Evolutionary conservation across 2,888 invertebrate species (phyloP), one percentile per base, ranked within the genome.

Genomic region (Thymelicus acteon): DNA sequence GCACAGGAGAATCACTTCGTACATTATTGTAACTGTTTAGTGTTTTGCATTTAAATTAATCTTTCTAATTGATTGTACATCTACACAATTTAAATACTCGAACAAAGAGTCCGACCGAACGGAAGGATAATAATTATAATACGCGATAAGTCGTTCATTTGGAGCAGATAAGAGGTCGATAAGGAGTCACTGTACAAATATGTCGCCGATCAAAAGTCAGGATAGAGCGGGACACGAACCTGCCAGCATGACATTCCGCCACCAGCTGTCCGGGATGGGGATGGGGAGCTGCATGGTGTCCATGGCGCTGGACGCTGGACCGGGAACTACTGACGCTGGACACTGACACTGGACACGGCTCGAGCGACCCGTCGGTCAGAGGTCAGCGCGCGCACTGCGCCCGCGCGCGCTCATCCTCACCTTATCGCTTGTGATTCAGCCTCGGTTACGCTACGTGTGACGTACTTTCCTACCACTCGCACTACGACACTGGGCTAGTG

Each of bases 371-470:
- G 40, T 31, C 87, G 89, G 90, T 87, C 89, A 88, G 89, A 88
- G 92, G 91, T 91, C 90, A 87, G 79, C 75, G 76, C 78, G 80
- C 79, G 78, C 72, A 88, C 89, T 88, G 90, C 75, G 77, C 76
- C 74, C 67, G 76, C 76, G 73, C 77, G 75, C 75, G 65, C 75
- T 74, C 73, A 70, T 75, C 74, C 71, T 76, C 47, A 68, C 78
- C 74, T 78, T 79, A 72, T 76, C 82, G 85, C 84, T 44, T 31
- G 83, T 88, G 88, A 89, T 82, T 89, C 89, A 62, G 63, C 52
- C 54, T 47, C 39, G 61, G 68, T 68, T 62, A 62, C 62, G 64
- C 40, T 40, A 65, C 62, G 70, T 52, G 47, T 58, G 54, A 62
- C 62, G 62, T 64, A 54, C 24, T 60, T 40, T 58, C 31, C 31